These are phyloP conservation scores for Rhagonycha lutea DNA, from an alignment of 2,888 invertebrate genomes.

Conservation along the genomic window DNA sequence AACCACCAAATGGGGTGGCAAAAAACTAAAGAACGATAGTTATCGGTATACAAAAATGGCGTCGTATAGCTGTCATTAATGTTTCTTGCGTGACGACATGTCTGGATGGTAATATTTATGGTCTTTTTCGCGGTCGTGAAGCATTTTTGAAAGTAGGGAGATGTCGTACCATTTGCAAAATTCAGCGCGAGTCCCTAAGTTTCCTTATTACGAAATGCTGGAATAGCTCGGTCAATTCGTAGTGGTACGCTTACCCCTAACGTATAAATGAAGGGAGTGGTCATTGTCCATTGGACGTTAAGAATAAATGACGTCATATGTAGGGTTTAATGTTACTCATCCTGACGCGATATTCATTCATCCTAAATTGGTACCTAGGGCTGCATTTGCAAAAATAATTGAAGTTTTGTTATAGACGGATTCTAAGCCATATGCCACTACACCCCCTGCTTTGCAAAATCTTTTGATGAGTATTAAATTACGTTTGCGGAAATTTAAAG, in stretches of 20 bases:
- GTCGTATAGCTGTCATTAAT: slow-evolving; percentile 44
- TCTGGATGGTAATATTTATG: slow-evolving; percentile 41
- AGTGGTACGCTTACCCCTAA: slow-evolving; percentile 43
- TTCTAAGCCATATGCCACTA: slow-evolving; percentile 33
- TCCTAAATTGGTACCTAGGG: slow-evolving; percentile 28
- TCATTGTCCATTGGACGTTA: slow-evolving; percentile 46
- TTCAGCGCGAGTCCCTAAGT: slow-evolving; percentile 19
- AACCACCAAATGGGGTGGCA: slow-evolving; percentile 3
- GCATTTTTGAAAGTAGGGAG: slow-evolving; percentile 36
- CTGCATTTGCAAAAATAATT: slow-evolving; percentile 35
- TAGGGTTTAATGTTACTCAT: slow-evolving; percentile 32
- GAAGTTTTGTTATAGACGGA: slow-evolving; percentile 30
- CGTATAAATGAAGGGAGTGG: slow-evolving; percentile 39
- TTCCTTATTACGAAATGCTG: slow-evolving; percentile 1
- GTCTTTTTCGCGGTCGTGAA: slow-evolving; percentile 39
- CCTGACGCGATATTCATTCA: slow-evolving; percentile 21
- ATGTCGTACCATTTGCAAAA: slow-evolving; percentile 18
- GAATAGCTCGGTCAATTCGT: slow-evolving; percentile 29
- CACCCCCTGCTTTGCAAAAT: slow-evolving; percentile 22
- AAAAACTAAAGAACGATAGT: slow-evolving; percentile 25
- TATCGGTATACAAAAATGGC: slow-evolving; percentile 42
- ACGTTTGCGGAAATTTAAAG: slow-evolving; percentile 32
- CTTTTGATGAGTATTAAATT: slow-evolving; percentile 32
- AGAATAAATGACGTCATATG: slow-evolving; percentile 36
- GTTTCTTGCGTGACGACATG: slow-evolving; percentile 43